Percentiles rank a stretch among this genome's conserved stretches.
phyloP scores from a whole-genome alignment of 1,140 invertebrate species.

The Drosophila ohnishii region DNA sequence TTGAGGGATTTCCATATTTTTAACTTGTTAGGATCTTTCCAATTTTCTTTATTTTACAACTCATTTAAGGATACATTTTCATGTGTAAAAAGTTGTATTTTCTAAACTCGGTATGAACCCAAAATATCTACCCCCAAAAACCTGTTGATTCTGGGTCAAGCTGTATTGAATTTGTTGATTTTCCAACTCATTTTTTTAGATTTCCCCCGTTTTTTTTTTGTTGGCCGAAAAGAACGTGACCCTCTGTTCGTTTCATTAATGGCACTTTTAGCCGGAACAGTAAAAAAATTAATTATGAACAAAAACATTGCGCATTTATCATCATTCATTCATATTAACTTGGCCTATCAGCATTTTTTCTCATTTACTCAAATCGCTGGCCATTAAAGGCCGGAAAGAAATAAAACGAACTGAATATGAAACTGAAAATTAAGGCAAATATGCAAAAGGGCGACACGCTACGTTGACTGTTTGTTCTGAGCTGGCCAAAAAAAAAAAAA shows the following conservation, averaged over 20 bases:
- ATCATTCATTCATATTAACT: constrained; percentile 46
- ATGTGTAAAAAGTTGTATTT: too few relatives aligned
- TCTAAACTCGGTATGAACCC: neutral
- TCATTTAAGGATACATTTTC: too few relatives aligned
- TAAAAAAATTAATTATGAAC: constrained; percentile 47
- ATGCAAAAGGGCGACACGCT: constrained; percentile 49
- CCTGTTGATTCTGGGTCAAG: constrained; percentile 23
- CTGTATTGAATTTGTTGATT: neutral
- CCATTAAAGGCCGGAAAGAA: constrained; percentile 43
- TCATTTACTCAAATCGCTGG: constrained; percentile 36
- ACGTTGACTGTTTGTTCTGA: constrained; percentile 40
- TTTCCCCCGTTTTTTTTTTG: neutral
- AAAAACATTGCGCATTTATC: constrained; percentile 43
- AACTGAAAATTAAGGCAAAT: constrained; percentile 49
- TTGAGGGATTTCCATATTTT: too few relatives aligned
- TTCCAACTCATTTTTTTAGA: neutral
- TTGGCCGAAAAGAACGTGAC: constrained; percentile 6
- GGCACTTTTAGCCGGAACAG: constrained; percentile 31
- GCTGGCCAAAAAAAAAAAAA: constrained; percentile 15
- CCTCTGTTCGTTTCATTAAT: constrained; percentile 16
- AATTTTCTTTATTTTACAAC: neutral
- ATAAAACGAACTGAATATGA: constrained; percentile 48
- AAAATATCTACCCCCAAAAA: neutral
- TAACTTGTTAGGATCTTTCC: neutral
- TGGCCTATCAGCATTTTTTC: constrained; percentile 50